Evolutionary conservation across 1,140 invertebrate species (phyloP).

Genomic region (Pararge aegeria): DNA sequence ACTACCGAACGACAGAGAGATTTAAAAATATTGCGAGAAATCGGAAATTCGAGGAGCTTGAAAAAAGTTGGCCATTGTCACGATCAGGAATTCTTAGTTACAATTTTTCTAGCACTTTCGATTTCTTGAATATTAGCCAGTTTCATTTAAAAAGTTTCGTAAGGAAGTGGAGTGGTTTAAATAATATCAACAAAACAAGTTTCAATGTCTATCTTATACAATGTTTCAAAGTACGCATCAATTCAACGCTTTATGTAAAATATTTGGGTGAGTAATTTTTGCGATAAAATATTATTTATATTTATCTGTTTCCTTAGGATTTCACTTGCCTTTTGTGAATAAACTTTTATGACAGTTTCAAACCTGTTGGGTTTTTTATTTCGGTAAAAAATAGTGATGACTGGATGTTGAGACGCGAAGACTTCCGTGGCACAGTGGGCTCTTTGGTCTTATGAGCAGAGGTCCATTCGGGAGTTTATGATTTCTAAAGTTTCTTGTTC

Average conservation of each 20-base stretch:
- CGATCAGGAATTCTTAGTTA: conserved; percentile 45
- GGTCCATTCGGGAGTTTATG: no score
- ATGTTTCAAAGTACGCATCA: conserved; percentile 62
- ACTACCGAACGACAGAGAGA: conserved; percentile 45
- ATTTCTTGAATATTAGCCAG: conserved; percentile 45
- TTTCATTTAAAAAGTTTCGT: conserved; percentile 37
- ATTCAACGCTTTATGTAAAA: conserved; percentile 58
- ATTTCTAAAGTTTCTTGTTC: no score
- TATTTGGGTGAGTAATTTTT: conserved; percentile 55
- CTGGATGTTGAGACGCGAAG: no score
- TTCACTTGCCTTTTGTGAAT: not conserved
- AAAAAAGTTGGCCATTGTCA: conserved; percentile 33
- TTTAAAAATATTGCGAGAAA: conserved; percentile 51
- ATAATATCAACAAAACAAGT: not conserved
- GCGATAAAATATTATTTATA: no score
- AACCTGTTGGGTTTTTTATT: no score
- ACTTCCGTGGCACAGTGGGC: no score
- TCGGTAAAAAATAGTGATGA: no score
- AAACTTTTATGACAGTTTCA: no score
- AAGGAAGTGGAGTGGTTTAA: conserved; percentile 21
- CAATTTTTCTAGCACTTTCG: conserved; percentile 50
- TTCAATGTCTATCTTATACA: conserved; percentile 45
- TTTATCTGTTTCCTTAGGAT: no score
- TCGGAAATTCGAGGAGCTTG: conserved; percentile 39
- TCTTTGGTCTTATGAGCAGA: no score